Evolutionary conservation across 2,113 vertebrate genomes (phyloP), one percentile per base, ranked within the genome.

Genomic region (Bos indicus): DNA sequence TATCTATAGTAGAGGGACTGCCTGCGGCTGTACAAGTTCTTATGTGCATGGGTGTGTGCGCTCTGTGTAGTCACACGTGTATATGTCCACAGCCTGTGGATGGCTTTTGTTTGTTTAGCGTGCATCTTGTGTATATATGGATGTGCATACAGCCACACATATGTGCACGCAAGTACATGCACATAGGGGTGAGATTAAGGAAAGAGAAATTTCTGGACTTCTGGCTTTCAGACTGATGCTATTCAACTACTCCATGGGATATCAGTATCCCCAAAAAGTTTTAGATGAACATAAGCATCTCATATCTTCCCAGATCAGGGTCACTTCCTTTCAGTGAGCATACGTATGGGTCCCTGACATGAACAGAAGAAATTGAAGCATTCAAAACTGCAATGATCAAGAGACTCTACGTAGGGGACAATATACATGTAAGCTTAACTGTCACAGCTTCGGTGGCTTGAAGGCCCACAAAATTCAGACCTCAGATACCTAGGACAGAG

Each of bases 231-330:
- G 46, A 46, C 2, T 62, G 48, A 46, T 7, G 11, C 83, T 80
- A 67, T 93, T 62, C 52, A 80, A 51, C 71, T n/a, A 94, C 40
- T 59, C 67, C 80, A 36, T 93, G 95, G 96, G 62, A 64, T 89
- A 48, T 80, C 62, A 64, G 51, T 46, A 48, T 90, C 67, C 51
- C 57, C 57, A 1, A 33, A 96, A 93, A 48, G 7, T 94, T 83
- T 83, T n/a, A n/a, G 21, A 21, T 25, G 30, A 10, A 5, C 8
- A 15, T 16, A 12, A 15, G 4, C 2, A 16, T 8, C 40, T 95
- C 83, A 25, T 80, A 2, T 43, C 77, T 86, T 90, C 16, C 36
- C 7, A 59, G 78, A 25, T 81, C 9, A 19, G 6, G 19, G 9
- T 80, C 82, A 28, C 33, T 28, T 17, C 16, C 26, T 57, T 89